These are phyloP conservation scores for Pristionchus japonicus DNA, from an alignment of 2,888 invertebrate species.

Conservation along the genomic window DNA sequence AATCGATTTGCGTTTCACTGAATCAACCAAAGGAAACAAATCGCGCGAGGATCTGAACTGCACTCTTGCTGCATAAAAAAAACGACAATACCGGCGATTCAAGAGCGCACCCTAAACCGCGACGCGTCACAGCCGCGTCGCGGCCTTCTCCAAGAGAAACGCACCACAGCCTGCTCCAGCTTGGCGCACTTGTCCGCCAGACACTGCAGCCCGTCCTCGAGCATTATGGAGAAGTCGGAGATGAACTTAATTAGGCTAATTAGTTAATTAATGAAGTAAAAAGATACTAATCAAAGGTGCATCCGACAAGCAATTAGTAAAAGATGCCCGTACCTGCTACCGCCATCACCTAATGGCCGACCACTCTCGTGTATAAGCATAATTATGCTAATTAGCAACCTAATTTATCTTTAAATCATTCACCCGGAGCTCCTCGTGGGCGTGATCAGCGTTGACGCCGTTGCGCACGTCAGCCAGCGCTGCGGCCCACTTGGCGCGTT, in stretches of 20 bases:
- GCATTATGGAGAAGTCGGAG: neutral
- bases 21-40: too few species aligned
- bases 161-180: constrained; percentile 5
- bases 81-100: too few species aligned
- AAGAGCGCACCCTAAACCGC: too few species aligned
- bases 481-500: neutral
- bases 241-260: neutral
- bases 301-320: neutral
- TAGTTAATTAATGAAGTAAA: neutral
- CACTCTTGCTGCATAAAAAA: too few species aligned
- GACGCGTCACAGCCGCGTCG: too few species aligned
- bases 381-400: too few species aligned
- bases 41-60: too few species aligned
- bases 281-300: neutral
- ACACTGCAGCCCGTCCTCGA: constrained; percentile 26
- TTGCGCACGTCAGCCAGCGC: neutral
- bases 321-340: too few species aligned
- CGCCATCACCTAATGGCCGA: too few species aligned
- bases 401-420: neutral
- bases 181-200: neutral
- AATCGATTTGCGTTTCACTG: too few species aligned
- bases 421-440: neutral
- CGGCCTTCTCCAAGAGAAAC: too few species aligned
- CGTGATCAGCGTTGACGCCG: neutral
- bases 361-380: too few species aligned